Evolutionary conservation across 2,113 vertebrate genomes (phyloP).

Genomic region (Solea senegalensis): DNA sequence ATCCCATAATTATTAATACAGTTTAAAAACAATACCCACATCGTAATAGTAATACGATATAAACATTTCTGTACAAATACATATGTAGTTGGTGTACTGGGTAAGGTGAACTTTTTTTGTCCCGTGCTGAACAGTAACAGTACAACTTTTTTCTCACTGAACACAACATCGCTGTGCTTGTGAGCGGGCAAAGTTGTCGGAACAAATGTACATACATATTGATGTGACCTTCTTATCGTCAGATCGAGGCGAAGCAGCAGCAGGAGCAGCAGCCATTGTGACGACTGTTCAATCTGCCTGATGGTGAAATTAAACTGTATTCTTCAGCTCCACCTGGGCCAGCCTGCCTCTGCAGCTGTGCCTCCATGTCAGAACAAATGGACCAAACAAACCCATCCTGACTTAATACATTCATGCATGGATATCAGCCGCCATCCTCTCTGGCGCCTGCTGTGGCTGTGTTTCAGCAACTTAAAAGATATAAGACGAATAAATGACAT

Average conservation of each 20-base stretch:
- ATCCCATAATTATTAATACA: no score
- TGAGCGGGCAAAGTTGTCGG: conserved; percentile 1
- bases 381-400: not conserved
- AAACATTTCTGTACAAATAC: no score
- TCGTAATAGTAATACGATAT: no score
- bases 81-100: no score
- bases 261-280: not conserved
- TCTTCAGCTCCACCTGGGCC: conserved; percentile 21
- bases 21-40: no score
- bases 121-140: no score
- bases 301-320: conserved; percentile 37
- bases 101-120: no score
- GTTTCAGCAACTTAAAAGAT: not conserved
- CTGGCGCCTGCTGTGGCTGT: not conserved
- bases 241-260: not conserved
- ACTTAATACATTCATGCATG: conserved; percentile 25
- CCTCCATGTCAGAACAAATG: conserved; percentile 22
- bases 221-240: conserved; percentile 33
- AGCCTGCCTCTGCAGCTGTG: conserved; percentile 20
- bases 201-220: conserved; percentile 19
- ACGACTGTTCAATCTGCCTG: conserved; percentile 18
- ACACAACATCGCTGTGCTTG: not conserved
- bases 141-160: no score
- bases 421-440: not conserved
- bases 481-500: not conserved